Percentiles rank a stretch among this genome's conserved stretches.
phyloP scores from a whole-genome alignment of 1,140 invertebrate species.

The Coptotermes formosanus region DNA sequence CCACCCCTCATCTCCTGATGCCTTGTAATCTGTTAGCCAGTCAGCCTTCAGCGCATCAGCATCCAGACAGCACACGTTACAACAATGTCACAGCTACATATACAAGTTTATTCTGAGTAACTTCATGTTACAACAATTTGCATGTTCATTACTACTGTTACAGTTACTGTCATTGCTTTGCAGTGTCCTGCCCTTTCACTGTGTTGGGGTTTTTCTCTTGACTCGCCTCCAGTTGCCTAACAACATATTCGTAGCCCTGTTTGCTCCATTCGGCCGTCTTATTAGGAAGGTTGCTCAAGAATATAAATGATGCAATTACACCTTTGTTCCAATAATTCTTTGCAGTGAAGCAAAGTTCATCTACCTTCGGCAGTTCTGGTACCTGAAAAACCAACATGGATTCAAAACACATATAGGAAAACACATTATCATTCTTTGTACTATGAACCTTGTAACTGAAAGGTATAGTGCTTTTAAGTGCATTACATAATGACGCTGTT shows the following conservation, averaged over 20 bases:
- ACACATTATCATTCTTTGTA: background rate
- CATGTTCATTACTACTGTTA: background rate
- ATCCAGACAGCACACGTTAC: background rate
- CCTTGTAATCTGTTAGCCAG: too few relatives aligned
- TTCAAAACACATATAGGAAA: background rate
- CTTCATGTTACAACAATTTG: background rate
- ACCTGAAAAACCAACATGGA: conserved; percentile 47
- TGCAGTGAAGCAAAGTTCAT: conserved; percentile 50
- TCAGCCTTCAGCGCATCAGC: too few relatives aligned
- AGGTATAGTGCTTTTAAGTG: too few relatives aligned
- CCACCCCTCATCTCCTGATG: too few relatives aligned
- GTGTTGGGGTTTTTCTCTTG: background rate
- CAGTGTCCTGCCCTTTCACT: background rate
- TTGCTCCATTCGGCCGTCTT: conserved; percentile 46
- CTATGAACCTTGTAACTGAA: too few relatives aligned
- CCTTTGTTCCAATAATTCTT: conserved; percentile 58
- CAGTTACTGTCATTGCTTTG: conserved; percentile 5
- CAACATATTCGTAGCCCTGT: conserved; percentile 39
- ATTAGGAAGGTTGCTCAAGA: conserved; percentile 51
- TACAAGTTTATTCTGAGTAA: background rate
- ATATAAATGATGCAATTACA: conserved; percentile 53
- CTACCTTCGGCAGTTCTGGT: conserved; percentile 53
- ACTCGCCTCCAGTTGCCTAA: conserved; percentile 25
- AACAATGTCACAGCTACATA: background rate
- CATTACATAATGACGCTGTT: too few relatives aligned